Conservation (phyloP, 2,888 invertebrate genomes). For the Caenorhabditis sp. region DNA sequence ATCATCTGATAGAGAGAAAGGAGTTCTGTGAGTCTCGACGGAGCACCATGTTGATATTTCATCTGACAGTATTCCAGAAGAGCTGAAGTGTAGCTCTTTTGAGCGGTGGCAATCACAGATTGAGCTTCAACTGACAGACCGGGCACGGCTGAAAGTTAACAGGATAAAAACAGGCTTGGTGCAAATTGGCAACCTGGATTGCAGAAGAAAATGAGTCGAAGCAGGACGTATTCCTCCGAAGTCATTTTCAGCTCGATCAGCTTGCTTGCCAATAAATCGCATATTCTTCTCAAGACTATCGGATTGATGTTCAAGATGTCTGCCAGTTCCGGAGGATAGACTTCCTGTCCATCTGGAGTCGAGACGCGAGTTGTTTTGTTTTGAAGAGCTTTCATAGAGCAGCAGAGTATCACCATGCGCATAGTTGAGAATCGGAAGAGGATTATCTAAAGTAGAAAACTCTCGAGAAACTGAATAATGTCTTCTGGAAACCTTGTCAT, state of each 20-base stretch:
- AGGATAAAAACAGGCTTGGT: background rate
- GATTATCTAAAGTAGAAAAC: background rate
- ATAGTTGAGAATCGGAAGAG: background rate
- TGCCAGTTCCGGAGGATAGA: background rate
- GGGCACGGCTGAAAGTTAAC: too few relatives aligned
- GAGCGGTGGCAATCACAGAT: too few relatives aligned
- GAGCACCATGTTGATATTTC: constrained; percentile 25
- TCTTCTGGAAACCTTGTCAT: background rate
- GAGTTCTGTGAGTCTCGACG: constrained; percentile 28
- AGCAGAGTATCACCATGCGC: background rate
- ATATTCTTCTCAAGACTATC: background rate
- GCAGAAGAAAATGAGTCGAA: background rate
- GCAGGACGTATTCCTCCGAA: background rate
- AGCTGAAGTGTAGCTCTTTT: constrained; percentile 24
- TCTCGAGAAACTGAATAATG: background rate
- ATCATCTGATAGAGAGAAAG: constrained; percentile 35
- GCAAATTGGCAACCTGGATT: background rate
- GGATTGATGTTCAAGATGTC: background rate
- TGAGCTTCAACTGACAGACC: too few relatives aligned
- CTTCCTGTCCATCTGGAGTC: background rate
- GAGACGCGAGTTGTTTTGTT: background rate
- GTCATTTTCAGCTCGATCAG: background rate
- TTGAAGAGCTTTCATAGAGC: background rate
- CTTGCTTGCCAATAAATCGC: background rate
- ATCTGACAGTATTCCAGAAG: constrained; percentile 34